Evolutionary conservation across 53 echinoderm and acorn worm genomes (phyloP), one percentile per base, ranked within the genome.

Genomic region (Astropecten irregularis): DNA sequence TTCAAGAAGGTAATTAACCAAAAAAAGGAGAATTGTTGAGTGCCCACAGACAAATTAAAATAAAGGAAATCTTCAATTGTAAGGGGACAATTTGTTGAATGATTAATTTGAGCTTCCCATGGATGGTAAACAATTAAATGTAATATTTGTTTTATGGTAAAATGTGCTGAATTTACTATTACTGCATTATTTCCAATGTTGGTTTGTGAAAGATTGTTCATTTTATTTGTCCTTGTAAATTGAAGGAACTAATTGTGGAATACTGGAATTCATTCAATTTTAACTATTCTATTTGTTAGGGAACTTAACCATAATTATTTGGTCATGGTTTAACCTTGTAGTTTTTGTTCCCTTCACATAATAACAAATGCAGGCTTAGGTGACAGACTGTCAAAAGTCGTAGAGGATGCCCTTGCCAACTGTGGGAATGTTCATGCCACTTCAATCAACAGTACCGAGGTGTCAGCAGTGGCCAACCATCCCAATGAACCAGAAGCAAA

Each of bases 401-500:
- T 57, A 26, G 25, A 22, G 57, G 57, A 57, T 57, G 57, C 57
- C 57, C 57, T 57, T 26, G 25, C 57, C 25, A 57, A 26, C 57
- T 57, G 57, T 26, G n/a, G n/a, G n/a, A n/a, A n/a, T n/a, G n/a
- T n/a, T n/a, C n/a, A n/a, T 57, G 57, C 57, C 25, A 3, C 57
- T 22, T 57, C 57, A 11, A 22, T 26, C 57, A 0, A 22, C 22
- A 26, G 25, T 21, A 57, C 57, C 57, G 40, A 66, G 66, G 15
- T 36, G 66, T 66, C 40, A 39, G n/a, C 35, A 25, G 19, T 37
- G 38, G 66, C 15, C 66, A 66, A 39, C 66, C 66, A 37, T 36
- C 66, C 37, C 38, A 18, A 21, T 66, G 66, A 66, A 39, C 37
- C 66, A 66, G 38, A 16, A 66, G 38, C 66, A 66, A 66, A 66